phyloP scores from a whole-genome alignment of 23 tunicate species.

The Styela plicata region DNA sequence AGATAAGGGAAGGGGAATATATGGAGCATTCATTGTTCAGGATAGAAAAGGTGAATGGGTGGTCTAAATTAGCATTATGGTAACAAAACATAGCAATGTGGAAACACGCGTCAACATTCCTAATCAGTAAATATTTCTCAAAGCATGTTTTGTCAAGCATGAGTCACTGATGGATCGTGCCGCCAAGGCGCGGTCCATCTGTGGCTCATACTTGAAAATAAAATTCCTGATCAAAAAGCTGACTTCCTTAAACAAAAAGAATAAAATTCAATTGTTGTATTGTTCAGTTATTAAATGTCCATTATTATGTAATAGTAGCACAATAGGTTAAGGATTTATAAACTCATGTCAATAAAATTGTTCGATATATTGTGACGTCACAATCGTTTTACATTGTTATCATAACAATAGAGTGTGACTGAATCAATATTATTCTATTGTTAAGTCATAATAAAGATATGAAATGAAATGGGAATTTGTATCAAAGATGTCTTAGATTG shows the following conservation, averaged over 20 bases:
- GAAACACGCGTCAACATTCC: neutral
- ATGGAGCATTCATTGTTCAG: too few relatives aligned
- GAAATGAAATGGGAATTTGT: too few relatives aligned
- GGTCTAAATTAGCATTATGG: neutral
- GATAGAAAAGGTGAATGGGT: too few relatives aligned
- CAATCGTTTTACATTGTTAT: neutral
- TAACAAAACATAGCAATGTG: neutral
- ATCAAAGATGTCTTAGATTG: too few relatives aligned
- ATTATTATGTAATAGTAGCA: neutral
- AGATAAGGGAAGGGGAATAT: too few relatives aligned
- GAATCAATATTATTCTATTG: neutral
- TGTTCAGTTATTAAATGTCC: neutral
- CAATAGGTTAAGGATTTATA: neutral
- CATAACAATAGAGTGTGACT: neutral
- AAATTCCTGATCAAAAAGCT: too few relatives aligned
- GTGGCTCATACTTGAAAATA: too few relatives aligned
- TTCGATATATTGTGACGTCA: neutral
- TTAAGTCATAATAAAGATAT: neutral
- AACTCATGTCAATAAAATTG: neutral
- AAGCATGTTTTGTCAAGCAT: too few relatives aligned
- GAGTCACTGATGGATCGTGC: too few relatives aligned
- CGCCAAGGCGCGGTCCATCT: too few relatives aligned
- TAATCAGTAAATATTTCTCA: too few relatives aligned
- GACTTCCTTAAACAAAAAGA: neutral
- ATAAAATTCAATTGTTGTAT: neutral